Evolutionary conservation across 1,140 invertebrate genomes (phyloP).

Genomic region (Zaprionus africanus): DNA sequence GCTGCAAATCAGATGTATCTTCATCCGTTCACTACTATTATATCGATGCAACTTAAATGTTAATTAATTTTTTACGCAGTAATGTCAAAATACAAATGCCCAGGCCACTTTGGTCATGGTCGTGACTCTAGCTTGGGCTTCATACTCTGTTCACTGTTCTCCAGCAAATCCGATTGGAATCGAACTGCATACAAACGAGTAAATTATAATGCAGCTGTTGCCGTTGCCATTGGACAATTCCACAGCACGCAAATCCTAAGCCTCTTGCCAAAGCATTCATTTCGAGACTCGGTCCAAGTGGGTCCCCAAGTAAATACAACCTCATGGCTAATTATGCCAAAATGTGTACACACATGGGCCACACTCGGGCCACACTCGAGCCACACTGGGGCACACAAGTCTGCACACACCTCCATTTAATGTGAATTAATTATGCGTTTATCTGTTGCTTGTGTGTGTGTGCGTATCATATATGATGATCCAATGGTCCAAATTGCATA

Average conservation of each 20-base stretch:
- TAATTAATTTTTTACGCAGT: constrained; percentile 61
- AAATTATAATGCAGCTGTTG: constrained; percentile 66
- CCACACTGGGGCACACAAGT: constrained; percentile 15
- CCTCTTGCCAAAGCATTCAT: constrained; percentile 22
- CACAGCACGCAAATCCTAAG: constrained; percentile 31
- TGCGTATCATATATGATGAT: neutral
- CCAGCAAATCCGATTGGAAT: constrained; percentile 54
- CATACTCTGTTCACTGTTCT: constrained; percentile 7
- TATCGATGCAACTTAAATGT: constrained; percentile 34
- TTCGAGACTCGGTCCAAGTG: constrained; percentile 20
- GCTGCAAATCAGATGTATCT: neutral
- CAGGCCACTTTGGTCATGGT: neutral
- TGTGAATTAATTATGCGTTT: constrained; percentile 60
- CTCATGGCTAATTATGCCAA: constrained; percentile 51
- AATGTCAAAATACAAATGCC: constrained; percentile 19
- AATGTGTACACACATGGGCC: constrained; percentile 13
- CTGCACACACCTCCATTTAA: constrained; percentile 42
- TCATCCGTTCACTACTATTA: neutral
- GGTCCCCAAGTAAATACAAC: constrained; percentile 44
- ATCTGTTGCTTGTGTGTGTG: neutral
- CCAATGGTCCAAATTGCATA: neutral
- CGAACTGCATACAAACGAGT: constrained; percentile 58
- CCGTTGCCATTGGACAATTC: constrained; percentile 39
- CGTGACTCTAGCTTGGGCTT: neutral
- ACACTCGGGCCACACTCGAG: neutral